A percentile compares a stretch with the other conserved stretches of the same genome.
These are phyloP conservation scores for Mactromeris polynyma DNA, from an alignment of 2,888 invertebrate genomes.

Conservation along the genomic window DNA sequence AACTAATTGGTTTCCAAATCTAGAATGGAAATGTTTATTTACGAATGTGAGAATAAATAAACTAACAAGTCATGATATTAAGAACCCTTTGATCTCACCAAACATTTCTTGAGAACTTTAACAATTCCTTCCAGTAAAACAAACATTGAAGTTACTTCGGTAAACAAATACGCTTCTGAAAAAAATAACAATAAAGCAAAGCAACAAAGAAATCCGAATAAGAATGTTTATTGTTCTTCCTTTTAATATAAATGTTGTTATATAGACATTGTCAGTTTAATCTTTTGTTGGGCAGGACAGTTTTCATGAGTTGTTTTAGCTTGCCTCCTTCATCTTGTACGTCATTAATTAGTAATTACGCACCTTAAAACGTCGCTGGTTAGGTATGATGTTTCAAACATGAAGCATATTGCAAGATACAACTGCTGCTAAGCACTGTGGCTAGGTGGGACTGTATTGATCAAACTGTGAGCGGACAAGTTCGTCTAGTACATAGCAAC, in stretches of 20 bases:
- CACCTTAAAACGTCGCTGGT: no score
- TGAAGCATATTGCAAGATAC: no score
- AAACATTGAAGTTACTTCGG: background rate
- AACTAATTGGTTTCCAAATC: no score
- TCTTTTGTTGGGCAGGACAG: no score
- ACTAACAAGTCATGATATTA: background rate
- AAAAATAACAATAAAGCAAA: background rate
- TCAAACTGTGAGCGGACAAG: background rate
- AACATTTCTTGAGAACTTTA: background rate
- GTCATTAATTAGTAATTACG: no score
- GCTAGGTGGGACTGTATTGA: background rate
- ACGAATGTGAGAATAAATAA: background rate
- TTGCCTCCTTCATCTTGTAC: no score
- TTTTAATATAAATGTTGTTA: background rate
- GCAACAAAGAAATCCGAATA: background rate
- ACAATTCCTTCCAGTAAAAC: background rate
- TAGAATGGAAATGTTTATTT: background rate
- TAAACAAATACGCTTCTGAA: background rate
- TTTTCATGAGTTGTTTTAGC: no score
- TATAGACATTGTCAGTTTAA: background rate
- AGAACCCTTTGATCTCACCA: background rate
- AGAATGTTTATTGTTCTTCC: background rate
- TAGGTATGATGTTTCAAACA: no score
- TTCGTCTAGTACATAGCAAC: background rate
- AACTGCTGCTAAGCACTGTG: background rate